Evolutionary conservation across 2,888 invertebrate genomes (phyloP).

Genomic region (Lepidochitona cinerea): DNA sequence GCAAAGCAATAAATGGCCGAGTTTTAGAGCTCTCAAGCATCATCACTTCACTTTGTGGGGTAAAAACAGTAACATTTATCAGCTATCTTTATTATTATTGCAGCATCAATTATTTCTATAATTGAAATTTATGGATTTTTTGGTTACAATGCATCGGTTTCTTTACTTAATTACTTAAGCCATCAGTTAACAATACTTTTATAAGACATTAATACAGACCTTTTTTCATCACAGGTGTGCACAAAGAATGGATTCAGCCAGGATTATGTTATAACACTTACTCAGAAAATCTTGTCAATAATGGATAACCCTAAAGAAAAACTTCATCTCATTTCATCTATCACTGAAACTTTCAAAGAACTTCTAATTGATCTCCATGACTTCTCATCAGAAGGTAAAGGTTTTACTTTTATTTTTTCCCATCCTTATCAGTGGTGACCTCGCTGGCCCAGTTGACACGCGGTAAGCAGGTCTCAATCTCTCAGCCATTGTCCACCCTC

Average conservation of each 20-base stretch:
- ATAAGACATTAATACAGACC: neutral
- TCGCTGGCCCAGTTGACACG: too few species aligned
- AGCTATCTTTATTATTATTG: too few species aligned
- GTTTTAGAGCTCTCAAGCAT: conserved; percentile 63
- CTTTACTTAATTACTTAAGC: too few species aligned
- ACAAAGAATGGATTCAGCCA: conserved; percentile 59
- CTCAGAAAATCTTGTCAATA: conserved; percentile 53
- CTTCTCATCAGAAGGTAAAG: conserved; percentile 55
- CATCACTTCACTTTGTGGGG: conserved; percentile 66
- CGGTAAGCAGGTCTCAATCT: too few species aligned
- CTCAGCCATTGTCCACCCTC: too few species aligned
- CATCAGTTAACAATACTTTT: too few species aligned
- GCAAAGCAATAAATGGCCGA: conserved; percentile 69
- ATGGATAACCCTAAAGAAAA: conserved; percentile 60
- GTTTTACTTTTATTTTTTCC: too few species aligned
- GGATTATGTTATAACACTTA: conserved; percentile 57
- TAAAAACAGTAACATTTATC: too few species aligned
- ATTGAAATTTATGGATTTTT: too few species aligned
- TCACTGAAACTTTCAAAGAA: conserved; percentile 66
- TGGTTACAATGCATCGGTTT: too few species aligned
- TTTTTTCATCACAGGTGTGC: conserved; percentile 56
- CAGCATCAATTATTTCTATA: too few species aligned
- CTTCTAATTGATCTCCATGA: conserved; percentile 65
- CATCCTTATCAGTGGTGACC: too few species aligned
- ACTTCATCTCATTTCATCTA: conserved; percentile 56